Conservation (phyloP, 2,113 vertebrate genomes). For the Ctenodactylus gundi region DNA sequence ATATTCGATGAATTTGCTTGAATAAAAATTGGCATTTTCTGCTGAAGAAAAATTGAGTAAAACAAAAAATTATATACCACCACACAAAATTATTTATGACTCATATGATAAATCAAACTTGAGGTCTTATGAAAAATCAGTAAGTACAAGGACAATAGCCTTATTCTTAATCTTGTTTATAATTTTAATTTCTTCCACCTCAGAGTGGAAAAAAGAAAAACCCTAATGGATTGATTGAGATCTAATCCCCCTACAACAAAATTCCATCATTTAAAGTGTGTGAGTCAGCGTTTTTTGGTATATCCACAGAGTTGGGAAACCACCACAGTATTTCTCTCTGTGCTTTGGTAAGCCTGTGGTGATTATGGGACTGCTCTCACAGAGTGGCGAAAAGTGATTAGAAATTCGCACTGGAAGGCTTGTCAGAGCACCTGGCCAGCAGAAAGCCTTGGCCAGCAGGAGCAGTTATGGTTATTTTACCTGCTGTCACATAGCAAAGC, state of each 20-base stretch:
- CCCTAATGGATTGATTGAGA: not conserved
- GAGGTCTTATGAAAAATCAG: not conserved
- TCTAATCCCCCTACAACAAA: not conserved
- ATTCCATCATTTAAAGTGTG: not conserved
- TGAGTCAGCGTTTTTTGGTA: not conserved
- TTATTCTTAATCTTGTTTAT: not conserved
- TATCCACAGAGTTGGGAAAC: not conserved
- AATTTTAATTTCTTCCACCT: not conserved
- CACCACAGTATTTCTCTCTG: not conserved
- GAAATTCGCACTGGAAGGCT: not conserved
- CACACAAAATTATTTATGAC: not conserved
- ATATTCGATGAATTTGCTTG: not conserved
- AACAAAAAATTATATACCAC: not conserved
- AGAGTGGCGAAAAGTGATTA: not conserved
- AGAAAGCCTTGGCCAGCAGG: not conserved
- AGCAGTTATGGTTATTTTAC: not conserved
- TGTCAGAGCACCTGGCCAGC: not conserved
- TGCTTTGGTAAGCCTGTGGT: not conserved
- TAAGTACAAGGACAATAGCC: not conserved
- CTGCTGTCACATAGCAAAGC: not conserved
- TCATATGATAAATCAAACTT: not conserved
- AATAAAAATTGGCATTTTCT: conserved; percentile 26
- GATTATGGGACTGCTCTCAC: not conserved
- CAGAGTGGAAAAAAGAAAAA: not conserved
- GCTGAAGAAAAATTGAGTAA: not conserved